Percentiles rank a stretch among this genome's conserved stretches.
These are phyloP conservation scores for Limnephilus auricula DNA, from an alignment of 2,888 invertebrate genomes.

Conservation along the genomic window DNA sequence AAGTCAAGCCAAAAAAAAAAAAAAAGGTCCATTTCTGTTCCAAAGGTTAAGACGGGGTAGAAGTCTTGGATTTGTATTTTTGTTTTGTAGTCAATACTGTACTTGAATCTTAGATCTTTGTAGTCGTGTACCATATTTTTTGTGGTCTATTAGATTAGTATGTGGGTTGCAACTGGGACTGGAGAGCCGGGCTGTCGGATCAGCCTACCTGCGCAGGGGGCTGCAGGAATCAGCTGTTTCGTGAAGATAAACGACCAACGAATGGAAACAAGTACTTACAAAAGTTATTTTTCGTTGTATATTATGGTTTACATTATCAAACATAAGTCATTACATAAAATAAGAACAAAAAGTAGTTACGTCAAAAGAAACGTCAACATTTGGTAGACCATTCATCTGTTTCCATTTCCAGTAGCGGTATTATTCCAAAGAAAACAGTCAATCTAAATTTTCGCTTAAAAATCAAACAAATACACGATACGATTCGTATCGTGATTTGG, in stretches of 20 bases:
- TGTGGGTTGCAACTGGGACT: neutral
- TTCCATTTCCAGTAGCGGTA: too few species aligned
- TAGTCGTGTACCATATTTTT: neutral
- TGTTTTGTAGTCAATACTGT: neutral
- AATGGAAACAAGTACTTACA: neutral
- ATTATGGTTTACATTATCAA: neutral
- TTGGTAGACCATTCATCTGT: too few species aligned
- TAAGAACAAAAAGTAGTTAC: neutral
- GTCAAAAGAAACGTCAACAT: too few species aligned
- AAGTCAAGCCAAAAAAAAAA: neutral
- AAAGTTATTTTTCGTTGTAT: neutral
- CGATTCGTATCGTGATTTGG: too few species aligned
- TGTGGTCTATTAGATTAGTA: conserved; percentile 16
- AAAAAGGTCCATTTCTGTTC: neutral
- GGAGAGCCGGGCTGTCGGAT: neutral
- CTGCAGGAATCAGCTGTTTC: neutral
- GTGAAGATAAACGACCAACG: neutral
- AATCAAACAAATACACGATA: too few species aligned
- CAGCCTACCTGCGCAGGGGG: neutral
- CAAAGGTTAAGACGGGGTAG: neutral
- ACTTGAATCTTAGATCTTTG: neutral
- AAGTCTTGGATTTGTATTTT: neutral
- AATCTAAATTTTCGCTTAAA: too few species aligned
- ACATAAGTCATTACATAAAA: neutral
- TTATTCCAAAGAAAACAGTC: too few species aligned